Base-by-base conservation (phyloP, 2,888 invertebrate genomes). In the Exocentrus adspersus region DNA sequence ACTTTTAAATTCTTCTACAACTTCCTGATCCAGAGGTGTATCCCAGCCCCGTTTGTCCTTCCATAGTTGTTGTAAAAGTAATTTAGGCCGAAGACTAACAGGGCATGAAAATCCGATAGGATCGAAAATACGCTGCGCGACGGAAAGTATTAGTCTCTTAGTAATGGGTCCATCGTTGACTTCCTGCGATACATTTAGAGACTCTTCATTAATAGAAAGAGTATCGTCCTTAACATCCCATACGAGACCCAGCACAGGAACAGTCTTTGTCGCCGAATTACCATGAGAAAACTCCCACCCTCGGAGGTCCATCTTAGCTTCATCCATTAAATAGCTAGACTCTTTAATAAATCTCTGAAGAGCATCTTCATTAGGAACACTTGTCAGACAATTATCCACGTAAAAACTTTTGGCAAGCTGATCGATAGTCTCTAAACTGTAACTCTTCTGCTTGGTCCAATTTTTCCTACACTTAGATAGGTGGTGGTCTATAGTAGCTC, bases 241-340 rank as follows among this genome's bases (percentile, higher is more conserved):
- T 10, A 51, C 46, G 7, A 66, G 20, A 9, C 65, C 62, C 17
- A 65, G 54, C 5, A 65, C 62, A n/a, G n/a, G n/a, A n/a, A n/a
- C n/a, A n/a, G n/a, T n/a, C n/a, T n/a, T n/a, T n/a, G n/a, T n/a
- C n/a, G n/a, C n/a, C n/a, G n/a, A n/a, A n/a, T n/a, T n/a, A n/a
- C n/a, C n/a, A n/a, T n/a, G 19, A 50, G 61, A 46, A 53, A 43
- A 60, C 64, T 64, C 60, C 60, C 64, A 62, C 67, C 62, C 68
- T 65, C 64, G 43, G 2, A 67, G 50, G 16, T 67, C 60, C 17
- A 63, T 64, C 32, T 32, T 54, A 5, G 53, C 57, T 30, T 60
- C 12, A 19, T 20, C 46, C 58, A 62, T 59, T 5, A 59, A 32
- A n/a, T 2, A 16, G 12, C 42, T 28, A n/a, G 62, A 19, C n/a